Conservation (phyloP, 1,140 invertebrate genomes). For the Spodoptera frugiperda region DNA sequence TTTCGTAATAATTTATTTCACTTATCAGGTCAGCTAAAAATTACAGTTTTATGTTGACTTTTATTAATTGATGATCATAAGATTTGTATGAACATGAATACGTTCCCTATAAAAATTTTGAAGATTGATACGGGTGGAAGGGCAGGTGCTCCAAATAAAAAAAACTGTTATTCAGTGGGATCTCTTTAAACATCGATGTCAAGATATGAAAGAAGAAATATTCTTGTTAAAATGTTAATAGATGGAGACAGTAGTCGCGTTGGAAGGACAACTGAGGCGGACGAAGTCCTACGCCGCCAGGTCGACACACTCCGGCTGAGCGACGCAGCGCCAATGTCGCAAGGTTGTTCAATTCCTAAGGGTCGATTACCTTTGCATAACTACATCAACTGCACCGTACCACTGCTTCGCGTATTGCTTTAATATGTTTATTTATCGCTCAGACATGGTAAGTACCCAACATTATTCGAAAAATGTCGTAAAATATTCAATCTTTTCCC, state of each 20-base stretch:
- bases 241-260: constrained; percentile 20
- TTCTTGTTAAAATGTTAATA: too few species aligned
- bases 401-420: constrained; percentile 19
- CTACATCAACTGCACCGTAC: constrained; percentile 21
- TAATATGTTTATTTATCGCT: constrained; percentile 29
- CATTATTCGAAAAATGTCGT: constrained; percentile 14
- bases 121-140: too few species aligned
- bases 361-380: constrained; percentile 50
- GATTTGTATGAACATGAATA: too few species aligned
- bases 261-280: constrained; percentile 36
- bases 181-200: too few species aligned
- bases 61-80: too few species aligned
- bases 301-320: constrained; percentile 48
- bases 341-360: constrained; percentile 50
- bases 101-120: too few species aligned
- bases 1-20: too few species aligned
- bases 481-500: constrained; percentile 9
- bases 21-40: too few species aligned
- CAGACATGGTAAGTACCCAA: constrained; percentile 14
- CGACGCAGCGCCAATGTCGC: constrained; percentile 52
- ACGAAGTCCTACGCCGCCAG: constrained; percentile 44
- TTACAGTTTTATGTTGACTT: too few species aligned
- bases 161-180: too few species aligned
- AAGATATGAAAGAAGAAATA: too few species aligned
- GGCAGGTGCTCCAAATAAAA: too few species aligned